These are phyloP conservation scores for Microctenopoma lineatum DNA, from an alignment of 2,797 vertebrate genomes.

Conservation along the genomic window DNA sequence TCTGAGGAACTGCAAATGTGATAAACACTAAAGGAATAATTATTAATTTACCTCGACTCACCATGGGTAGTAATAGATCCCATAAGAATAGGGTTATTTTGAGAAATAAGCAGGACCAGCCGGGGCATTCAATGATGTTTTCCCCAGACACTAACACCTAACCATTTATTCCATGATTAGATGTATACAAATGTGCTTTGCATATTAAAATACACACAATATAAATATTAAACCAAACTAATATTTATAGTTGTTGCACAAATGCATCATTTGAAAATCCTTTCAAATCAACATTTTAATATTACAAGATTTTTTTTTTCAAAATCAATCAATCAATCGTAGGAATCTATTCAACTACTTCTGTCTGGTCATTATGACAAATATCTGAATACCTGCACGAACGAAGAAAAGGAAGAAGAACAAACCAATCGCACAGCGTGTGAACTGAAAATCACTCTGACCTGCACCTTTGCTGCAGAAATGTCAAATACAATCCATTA, in stretches of 20 bases:
- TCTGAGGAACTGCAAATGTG: conserved; percentile 21
- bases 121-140: not conserved
- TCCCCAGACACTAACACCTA: not conserved
- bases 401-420: not conserved
- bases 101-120: not conserved
- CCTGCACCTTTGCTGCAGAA: not conserved
- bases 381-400: conserved; percentile 5
- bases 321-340: not conserved
- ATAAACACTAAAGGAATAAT: conserved; percentile 21
- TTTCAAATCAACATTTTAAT: not conserved
- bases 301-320: not conserved
- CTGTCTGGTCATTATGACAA: conserved; percentile 1
- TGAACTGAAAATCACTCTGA: not conserved
- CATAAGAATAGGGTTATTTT: not conserved
- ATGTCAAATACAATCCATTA: not conserved
- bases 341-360: not conserved
- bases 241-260: not conserved
- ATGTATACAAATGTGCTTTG: not conserved
- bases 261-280: not conserved
- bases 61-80: not conserved
- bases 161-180: not conserved
- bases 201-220: not conserved
- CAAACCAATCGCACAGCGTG: not conserved
- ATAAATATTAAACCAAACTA: not conserved
- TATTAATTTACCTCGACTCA: conserved; percentile 30